Evolutionary conservation across 2,888 invertebrate species (phyloP).

Genomic region (Zygaena filipendulae): DNA sequence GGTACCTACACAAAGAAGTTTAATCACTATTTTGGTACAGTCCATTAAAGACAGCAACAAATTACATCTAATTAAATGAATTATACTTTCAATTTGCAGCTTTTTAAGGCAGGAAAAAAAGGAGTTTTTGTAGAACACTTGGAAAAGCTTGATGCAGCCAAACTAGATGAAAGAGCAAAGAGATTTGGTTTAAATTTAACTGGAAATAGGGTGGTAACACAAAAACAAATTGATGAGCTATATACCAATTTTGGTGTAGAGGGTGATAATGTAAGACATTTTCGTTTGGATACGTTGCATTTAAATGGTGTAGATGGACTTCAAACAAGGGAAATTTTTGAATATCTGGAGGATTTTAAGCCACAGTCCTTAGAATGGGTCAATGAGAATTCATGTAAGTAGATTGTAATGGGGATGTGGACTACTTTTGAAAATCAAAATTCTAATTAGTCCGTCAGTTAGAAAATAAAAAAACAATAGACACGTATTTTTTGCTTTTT

Average conservation of each 20-base stretch:
- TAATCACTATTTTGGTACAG: too few relatives aligned
- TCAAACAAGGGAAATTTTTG: conserved; percentile 81
- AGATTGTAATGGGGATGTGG: too few relatives aligned
- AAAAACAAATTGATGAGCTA: conserved; percentile 55
- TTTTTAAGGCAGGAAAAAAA: conserved; percentile 41
- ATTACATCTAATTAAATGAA: too few relatives aligned
- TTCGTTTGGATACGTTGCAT: conserved; percentile 79
- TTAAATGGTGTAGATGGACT: conserved; percentile 80
- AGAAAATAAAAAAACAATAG: too few relatives aligned
- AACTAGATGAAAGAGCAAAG: conserved; percentile 52
- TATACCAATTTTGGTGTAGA: conserved; percentile 53
- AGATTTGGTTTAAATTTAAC: conserved; percentile 53
- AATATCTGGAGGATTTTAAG: conserved; percentile 80
- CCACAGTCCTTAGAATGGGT: conserved; percentile 87
- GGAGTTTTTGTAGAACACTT: conserved; percentile 39
- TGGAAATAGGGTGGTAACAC: conserved; percentile 50
- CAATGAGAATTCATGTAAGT: conserved; percentile 79
- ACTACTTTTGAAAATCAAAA: too few relatives aligned
- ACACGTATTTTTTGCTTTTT: too few relatives aligned
- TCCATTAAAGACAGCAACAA: too few relatives aligned
- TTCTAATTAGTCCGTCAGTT: too few relatives aligned
- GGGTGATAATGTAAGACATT: conserved; percentile 69
- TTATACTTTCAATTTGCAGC: conserved; percentile 23
- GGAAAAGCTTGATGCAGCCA: conserved; percentile 49
- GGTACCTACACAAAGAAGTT: too few relatives aligned